Conservation (phyloP, 2,113 vertebrate genomes). For the Geococcyx californianus region DNA sequence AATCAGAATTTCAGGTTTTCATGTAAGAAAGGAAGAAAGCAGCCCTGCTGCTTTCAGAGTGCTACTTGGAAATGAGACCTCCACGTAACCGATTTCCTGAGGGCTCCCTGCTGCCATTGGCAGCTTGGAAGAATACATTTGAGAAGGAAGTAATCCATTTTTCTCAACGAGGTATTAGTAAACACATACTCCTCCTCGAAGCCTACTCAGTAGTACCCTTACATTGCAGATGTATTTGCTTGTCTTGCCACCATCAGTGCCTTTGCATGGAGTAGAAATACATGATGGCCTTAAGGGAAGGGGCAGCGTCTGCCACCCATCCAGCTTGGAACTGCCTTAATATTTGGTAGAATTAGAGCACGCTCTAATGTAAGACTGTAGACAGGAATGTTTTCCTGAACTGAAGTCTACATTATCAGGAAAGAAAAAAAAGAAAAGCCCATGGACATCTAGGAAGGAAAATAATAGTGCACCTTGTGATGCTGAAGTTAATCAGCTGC, state of each 20-base stretch:
- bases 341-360: neutral
- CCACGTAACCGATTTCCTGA: neutral
- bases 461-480: neutral
- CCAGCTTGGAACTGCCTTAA: neutral
- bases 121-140: neutral
- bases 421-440: neutral
- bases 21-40: neutral
- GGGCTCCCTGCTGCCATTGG: neutral
- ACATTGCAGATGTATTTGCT: fast-evolving
- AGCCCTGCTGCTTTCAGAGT: neutral
- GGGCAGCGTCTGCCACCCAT: neutral
- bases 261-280: neutral
- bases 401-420: neutral
- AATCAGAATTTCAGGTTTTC: neutral
- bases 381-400: neutral
- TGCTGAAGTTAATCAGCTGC: neutral
- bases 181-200: neutral
- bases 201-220: neutral
- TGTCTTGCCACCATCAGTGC: no score
- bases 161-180: neutral
- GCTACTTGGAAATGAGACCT: neutral
- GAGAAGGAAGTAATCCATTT: neutral
- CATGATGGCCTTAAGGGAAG: no score
- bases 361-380: neutral
- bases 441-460: neutral